Evolutionary conservation across 2,797 vertebrate species (phyloP).

Genomic region (Momotus momota): DNA sequence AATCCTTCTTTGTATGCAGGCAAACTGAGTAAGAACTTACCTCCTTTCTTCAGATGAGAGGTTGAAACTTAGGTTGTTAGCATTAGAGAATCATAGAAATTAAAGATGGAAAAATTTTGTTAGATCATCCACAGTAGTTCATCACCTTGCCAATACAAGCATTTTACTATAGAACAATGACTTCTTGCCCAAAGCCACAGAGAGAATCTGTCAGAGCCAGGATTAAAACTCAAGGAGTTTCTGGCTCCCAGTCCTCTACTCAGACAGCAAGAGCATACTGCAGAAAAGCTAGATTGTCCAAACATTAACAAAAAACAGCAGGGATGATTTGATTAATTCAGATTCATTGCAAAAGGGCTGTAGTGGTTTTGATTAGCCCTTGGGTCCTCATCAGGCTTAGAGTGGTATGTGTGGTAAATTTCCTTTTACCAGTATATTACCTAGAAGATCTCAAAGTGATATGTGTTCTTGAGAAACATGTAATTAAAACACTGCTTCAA

Average conservation of each 20-base stretch:
- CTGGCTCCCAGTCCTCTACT: constrained; percentile 60
- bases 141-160: constrained; percentile 72
- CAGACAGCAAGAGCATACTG: constrained; percentile 20
- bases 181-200: constrained; percentile 72
- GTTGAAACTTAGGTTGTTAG: constrained; percentile 22
- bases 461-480: constrained; percentile 1
- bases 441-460: constrained; percentile 10
- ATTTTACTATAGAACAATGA: constrained; percentile 74
- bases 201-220: constrained; percentile 65
- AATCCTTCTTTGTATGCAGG: neutral
- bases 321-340: constrained; percentile 67
- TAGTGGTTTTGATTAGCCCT: constrained; percentile 67
- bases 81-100: constrained; percentile 55
- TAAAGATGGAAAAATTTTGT: constrained; percentile 73
- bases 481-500: neutral
- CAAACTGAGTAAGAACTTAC: neutral
- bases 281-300: constrained; percentile 65
- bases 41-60: neutral
- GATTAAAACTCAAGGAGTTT: constrained; percentile 70
- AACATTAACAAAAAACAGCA: constrained; percentile 71
- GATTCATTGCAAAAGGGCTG: constrained; percentile 56
- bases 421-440: constrained; percentile 18
- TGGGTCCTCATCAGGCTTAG: constrained; percentile 29
- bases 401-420: constrained; percentile 39
- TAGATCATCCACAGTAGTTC: constrained; percentile 73